Evolutionary conservation across 1,140 invertebrate genomes (phyloP), one percentile per base, ranked within the genome.

Genomic region (Aphelenchoides fujianensis): DNA sequence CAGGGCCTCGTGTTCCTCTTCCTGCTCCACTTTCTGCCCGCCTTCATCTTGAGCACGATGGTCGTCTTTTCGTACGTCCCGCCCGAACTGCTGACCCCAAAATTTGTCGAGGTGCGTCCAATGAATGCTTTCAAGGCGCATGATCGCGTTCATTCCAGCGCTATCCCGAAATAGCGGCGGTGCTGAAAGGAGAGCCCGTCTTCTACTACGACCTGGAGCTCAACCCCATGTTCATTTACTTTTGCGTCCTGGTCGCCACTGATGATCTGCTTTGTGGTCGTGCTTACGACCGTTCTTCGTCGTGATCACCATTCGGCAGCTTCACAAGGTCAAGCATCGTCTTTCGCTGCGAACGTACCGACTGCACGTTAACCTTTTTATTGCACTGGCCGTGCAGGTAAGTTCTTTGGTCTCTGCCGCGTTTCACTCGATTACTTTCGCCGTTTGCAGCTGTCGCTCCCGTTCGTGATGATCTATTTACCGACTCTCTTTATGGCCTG

Each of bases 221-320:
- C 2, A 67, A 67, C 32, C 34, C 41, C 16, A 54, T 37, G 30
- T 23, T 67, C 9, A n/a, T 55, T 23, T 67, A 67, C 16, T 67
- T 67, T 16, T 67, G 34, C n/a, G 0, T n/a, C 0, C n/a, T 67
- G 19, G 64, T 67, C 1, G 1, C 62, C 16, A 30, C n/a, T n/a
- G 27, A n/a, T 67, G 64, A 67, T 67, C n/a, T n/a, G n/a, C n/a
- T n/a, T n/a, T 67, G 27, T 37, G 5, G 3, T 67, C 3, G 41
- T 37, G n/a, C 19, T 67, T 5, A 37, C 64, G 0, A 7, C 23
- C 23, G 34, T 59, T 59, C 23, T 59, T 27, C 23, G 19, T 59
- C 34, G 55, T 27, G 23, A 30, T 12, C 23, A 1, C 34, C 27
- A 7, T 37, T 23, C 30, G 9, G n/a, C n/a, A 12, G 19, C 0